Evolutionary conservation across 2,113 vertebrate genomes (phyloP), one percentile per base, ranked within the genome.

Genomic region (Canis aureus): DNA sequence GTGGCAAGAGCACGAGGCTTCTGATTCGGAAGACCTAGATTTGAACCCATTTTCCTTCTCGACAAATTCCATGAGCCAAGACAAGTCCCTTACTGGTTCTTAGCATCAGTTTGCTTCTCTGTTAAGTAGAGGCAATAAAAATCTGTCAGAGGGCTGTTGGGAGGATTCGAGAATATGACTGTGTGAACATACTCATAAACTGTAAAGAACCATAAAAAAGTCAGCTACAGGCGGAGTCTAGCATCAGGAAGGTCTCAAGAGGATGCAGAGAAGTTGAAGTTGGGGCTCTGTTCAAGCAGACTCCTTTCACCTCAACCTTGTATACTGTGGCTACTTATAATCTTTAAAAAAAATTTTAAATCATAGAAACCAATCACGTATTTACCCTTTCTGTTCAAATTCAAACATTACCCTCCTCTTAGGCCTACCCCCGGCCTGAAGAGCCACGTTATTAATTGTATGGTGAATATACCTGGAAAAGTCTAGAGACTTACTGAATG

Each of bases 371-470:
- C 62, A 66, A 3, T 16, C 3, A 67, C 0, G n/a, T 83, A 57
- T 27, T 11, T 29, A 55, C 16, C 1, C 3, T n/a, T 91, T 84
- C 16, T 60, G 35, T 43, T 60, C 87, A 84, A 55, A 78, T 32
- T 57, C 17, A 69, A 53, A 32, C 19, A 25, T 8, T 5, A 7
- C 15, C 49, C 2, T 32, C 0, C 3, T 11, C 7, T 57, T 17
- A 60, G 66, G 66, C 51, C 60, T 20, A 51, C 10, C 3, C 17
- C 20, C 49, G n/a, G 23, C n/a, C 29, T 32, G 4, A n/a, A 23
- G 51, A 51, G 67, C 15, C 19, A 23, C n/a, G 6, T 53, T 55
- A 9, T 25, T 19, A 60, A 80, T 1, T n/a, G 57, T 66, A 66
- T 27, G n/a, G 67, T 49, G 25, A n/a, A 11, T 55, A 43, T 0